These are phyloP conservation scores for Trichopria drosophilae DNA, from an alignment of 2,888 invertebrate species.

Conservation along the genomic window DNA sequence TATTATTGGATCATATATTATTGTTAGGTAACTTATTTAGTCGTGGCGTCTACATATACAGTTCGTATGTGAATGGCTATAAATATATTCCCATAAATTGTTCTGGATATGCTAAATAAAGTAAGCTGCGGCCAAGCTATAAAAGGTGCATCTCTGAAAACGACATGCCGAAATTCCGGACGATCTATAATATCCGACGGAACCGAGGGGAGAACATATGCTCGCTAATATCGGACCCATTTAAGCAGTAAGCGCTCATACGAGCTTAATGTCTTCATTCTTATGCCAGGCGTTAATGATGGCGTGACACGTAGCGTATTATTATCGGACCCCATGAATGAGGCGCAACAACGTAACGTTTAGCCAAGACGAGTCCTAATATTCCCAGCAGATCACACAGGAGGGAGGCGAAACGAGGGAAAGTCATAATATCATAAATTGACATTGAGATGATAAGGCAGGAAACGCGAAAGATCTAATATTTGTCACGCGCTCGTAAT, in stretches of 20 bases:
- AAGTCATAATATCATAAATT: conserved; percentile 30
- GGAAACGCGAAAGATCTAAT: conserved; percentile 9
- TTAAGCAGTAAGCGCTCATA: not conserved
- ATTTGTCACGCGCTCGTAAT: no score
- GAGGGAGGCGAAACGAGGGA: conserved; percentile 13
- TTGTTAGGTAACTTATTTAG: no score
- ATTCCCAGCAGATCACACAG: conserved; percentile 10
- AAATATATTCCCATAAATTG: no score
- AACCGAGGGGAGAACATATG: conserved; percentile 16
- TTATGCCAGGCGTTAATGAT: conserved; percentile 38
- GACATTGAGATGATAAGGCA: conserved; percentile 30
- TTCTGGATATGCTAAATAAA: no score
- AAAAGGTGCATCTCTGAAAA: no score
- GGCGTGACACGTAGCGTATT: conserved; percentile 37
- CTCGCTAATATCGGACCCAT: no score
- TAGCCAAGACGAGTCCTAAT: conserved; percentile 34
- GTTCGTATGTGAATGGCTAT: no score
- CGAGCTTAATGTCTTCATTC: conserved; percentile 35
- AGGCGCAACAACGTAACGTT: conserved; percentile 34
- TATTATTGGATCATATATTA: no score
- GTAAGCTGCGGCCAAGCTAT: no score
- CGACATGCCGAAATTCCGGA: no score
- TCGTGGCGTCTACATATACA: no score
- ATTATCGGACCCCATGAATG: conserved; percentile 40
- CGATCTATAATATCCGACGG: no score